Conservation (phyloP, 2,113 vertebrate genomes). For the Poicephalus gulielmi region DNA sequence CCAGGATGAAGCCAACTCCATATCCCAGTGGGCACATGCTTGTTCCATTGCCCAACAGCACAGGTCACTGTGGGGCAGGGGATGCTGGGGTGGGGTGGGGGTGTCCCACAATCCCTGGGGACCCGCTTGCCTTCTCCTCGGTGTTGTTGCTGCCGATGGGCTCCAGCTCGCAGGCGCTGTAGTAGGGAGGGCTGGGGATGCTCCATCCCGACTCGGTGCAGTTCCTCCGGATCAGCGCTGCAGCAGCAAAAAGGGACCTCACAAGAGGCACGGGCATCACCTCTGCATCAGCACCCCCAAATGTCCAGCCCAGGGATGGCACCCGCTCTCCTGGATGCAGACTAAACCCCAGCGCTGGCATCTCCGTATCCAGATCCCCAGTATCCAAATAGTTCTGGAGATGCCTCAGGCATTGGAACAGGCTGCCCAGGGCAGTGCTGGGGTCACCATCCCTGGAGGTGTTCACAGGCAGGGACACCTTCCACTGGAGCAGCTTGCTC, state of each 20-base stretch:
- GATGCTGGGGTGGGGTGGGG: not conserved
- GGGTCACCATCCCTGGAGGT: not conserved
- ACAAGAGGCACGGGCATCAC: fast-evolving
- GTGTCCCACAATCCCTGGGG: fast-evolving
- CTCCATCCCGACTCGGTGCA: slow-evolving; percentile 71
- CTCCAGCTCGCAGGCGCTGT: slow-evolving; percentile 51
- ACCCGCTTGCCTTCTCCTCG: slow-evolving; percentile 7
- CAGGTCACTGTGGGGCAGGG: not conserved
- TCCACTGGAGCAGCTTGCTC: not conserved
- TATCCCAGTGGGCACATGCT: fast-evolving
- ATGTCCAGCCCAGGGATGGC: not conserved
- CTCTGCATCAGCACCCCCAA: not conserved
- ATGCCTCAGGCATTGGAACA: not conserved
- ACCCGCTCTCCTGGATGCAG: fast-evolving
- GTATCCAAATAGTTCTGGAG: not conserved
- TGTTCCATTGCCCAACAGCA: not conserved
- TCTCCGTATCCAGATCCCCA: not conserved
- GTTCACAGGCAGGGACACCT: not conserved
- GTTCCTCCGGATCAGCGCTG: slow-evolving; percentile 66
- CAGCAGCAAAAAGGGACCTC: not conserved
- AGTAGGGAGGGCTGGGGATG: slow-evolving; percentile 49
- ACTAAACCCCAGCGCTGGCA: not conserved
- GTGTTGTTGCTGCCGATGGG: not conserved
- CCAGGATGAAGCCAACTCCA: no score
- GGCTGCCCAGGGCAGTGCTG: not conserved